Percentiles rank a stretch among this genome's conserved stretches.
These are phyloP conservation scores for Corydoras maculifer DNA, from an alignment of 2,113 vertebrate species.

Conservation along the genomic window DNA sequence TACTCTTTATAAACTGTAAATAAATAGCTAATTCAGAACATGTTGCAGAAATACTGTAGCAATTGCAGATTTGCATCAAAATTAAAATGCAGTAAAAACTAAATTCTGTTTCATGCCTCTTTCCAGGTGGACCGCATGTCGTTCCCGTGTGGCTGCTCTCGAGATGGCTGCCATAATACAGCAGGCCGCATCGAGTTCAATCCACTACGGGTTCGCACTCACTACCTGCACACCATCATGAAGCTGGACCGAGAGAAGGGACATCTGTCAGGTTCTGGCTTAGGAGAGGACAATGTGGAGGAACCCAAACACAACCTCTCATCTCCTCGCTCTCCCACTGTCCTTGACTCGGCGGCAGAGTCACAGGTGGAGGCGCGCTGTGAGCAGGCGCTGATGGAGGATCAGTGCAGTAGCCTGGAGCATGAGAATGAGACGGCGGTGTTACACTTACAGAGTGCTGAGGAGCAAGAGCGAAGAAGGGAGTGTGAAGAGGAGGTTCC, in stretches of 20 bases:
- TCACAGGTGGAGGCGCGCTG: slow-evolving; percentile 46
- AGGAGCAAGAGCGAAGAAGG: slow-evolving; percentile 84
- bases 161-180: slow-evolving; percentile 86
- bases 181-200: slow-evolving; percentile 94
- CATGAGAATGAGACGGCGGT: slow-evolving; percentile 83
- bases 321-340: slow-evolving; percentile 46
- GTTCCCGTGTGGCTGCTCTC: slow-evolving; percentile 92
- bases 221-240: slow-evolving; percentile 98
- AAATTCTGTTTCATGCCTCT: not conserved
- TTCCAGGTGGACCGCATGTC: slow-evolving; percentile 92
- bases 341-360: slow-evolving; percentile 52
- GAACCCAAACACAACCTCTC: slow-evolving; percentile 46
- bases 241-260: slow-evolving; percentile 90
- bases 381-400: slow-evolving; percentile 54
- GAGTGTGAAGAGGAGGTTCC: slow-evolving; percentile 75
- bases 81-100: too few relatives aligned
- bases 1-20: too few relatives aligned
- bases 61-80: too few relatives aligned
- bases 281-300: slow-evolving; percentile 38
- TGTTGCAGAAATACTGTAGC: too few relatives aligned
- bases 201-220: slow-evolving; percentile 88
- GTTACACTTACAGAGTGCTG: slow-evolving; percentile 88
- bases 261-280: slow-evolving; percentile 56
- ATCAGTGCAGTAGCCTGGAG: slow-evolving; percentile 66
- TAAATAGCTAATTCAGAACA: too few relatives aligned